Base-by-base conservation (phyloP, 92 coral and sea anemone species). In the Porites divaricata region DNA sequence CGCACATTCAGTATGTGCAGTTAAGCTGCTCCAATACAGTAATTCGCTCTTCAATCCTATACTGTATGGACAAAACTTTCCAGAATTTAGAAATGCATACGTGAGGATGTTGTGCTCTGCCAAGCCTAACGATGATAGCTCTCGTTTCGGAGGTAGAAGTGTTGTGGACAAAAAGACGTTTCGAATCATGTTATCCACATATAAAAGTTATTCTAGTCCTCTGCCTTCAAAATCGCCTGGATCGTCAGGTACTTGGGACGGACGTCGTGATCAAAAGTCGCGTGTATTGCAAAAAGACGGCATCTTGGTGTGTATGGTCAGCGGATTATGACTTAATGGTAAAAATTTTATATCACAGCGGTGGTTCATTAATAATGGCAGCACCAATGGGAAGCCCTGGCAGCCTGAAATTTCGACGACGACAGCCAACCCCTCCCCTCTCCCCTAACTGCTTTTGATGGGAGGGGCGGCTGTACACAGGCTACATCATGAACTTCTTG, bases 1-100 rank as follows among this genome's bases (percentile, higher is more conserved):
- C 12, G 90, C 87, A 77, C 87, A 87, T 19, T 92, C 92, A 21
- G 26, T 91, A 21, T 89, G 69, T 64, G 85, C 90, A 8, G 95
- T 91, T 17, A 91, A 91, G 78, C 63, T 91, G 76, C 71, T 91
- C 63, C 95, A 91, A 78, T 91, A 91, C 67, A 78, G 95, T 59
- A 91, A 91, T 66, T 91, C 95, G 65, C 92, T 91, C 74, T 85
- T 87, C 21, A 91, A 91, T n/a, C 95, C 95, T 11, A 72, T 89
- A 28, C 65, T 91, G 69, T 91, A 91, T 74, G 95, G 92, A 61
- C 87, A 84, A 45, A 91, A 88, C 64, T 91, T 91, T 74, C 95
- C 95, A 16, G 90, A 88, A 53, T 91, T 91, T 82, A 88, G 90
- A 35, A 91, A 71, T 52, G 92, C 92, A 7, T 91, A 91, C 86